phyloP scores from a whole-genome alignment of 2,888 invertebrate species.

The Drosophila macrospina region DNA sequence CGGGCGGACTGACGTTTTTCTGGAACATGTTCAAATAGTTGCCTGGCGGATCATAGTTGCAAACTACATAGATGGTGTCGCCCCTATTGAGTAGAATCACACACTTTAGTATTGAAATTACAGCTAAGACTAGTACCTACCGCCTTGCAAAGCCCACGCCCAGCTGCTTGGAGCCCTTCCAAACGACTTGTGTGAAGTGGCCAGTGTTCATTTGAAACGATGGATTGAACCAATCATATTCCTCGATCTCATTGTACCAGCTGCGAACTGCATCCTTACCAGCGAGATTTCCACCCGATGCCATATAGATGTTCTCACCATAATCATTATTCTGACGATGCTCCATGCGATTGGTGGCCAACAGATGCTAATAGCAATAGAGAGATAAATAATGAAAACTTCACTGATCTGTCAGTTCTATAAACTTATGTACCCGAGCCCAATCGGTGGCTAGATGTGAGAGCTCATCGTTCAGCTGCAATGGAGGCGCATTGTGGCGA shows the following conservation, averaged over 20 bases:
- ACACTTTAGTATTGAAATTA: too few species aligned
- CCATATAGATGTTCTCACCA: slow-evolving; percentile 93
- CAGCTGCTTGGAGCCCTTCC: slow-evolving; percentile 90
- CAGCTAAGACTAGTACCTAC: slow-evolving; percentile 64
- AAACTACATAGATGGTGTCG: slow-evolving; percentile 58
- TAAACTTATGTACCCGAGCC: slow-evolving; percentile 86
- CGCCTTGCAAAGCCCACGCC: slow-evolving; percentile 90
- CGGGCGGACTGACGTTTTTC: slow-evolving; percentile 44
- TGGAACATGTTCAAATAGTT: slow-evolving; percentile 46
- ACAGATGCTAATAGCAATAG: slow-evolving; percentile 80
- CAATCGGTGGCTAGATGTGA: slow-evolving; percentile 90
- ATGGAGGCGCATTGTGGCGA: slow-evolving; percentile 89
- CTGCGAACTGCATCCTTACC: slow-evolving; percentile 91
- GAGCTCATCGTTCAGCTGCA: slow-evolving; percentile 88
- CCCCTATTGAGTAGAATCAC: slow-evolving; percentile 31
- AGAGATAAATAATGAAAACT: not conserved
- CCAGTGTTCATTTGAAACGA: slow-evolving; percentile 90
- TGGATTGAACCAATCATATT: slow-evolving; percentile 88
- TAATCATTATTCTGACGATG: slow-evolving; percentile 92
- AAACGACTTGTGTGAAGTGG: slow-evolving; percentile 95
- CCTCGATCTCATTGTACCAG: slow-evolving; percentile 92
- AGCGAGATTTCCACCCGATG: slow-evolving; percentile 89
- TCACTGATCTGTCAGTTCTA: not conserved
- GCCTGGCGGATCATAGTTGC: slow-evolving; percentile 71
- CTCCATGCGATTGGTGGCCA: slow-evolving; percentile 88